A percentile compares a stretch with the other conserved stretches of the same genome.
Evolutionary conservation across 2,888 invertebrate species (phyloP).

Genomic region (Petrophora chlorosata): DNA sequence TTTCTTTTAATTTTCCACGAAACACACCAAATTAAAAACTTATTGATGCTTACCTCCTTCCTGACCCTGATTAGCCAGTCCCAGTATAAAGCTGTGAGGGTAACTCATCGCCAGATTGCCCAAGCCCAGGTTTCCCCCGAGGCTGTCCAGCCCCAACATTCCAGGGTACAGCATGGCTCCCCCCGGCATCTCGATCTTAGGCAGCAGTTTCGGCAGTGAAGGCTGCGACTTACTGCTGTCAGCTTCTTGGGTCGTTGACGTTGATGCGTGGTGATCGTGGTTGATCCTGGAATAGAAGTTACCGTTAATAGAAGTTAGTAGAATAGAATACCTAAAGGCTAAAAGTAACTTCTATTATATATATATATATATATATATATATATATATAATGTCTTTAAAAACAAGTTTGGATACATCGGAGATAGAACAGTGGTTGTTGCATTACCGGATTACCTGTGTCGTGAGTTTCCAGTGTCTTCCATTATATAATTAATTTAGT

Average conservation of each 20-base stretch:
- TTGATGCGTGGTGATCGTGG: conserved; percentile 64
- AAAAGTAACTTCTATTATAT: too few relatives aligned
- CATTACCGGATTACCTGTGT: too few relatives aligned
- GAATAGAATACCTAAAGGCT: neutral
- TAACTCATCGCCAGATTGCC: conserved; percentile 77
- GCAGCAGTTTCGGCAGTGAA: conserved; percentile 63
- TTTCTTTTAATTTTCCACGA: too few relatives aligned
- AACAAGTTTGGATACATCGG: too few relatives aligned
- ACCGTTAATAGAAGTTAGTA: neutral
- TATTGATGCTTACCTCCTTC: conserved; percentile 72
- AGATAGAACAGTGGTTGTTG: too few relatives aligned
- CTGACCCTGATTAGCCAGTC: conserved; percentile 76
- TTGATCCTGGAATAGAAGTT: conserved; percentile 52
- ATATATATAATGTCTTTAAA: too few relatives aligned
- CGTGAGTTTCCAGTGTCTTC: too few relatives aligned
- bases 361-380: too few relatives aligned
- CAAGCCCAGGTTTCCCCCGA: conserved; percentile 68
- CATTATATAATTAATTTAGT: too few relatives aligned
- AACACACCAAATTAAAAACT: neutral
- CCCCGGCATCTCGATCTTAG: conserved; percentile 72
- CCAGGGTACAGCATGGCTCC: conserved; percentile 78
- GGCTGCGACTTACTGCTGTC: conserved; percentile 70
- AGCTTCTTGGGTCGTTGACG: conserved; percentile 67
- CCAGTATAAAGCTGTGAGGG: conserved; percentile 77
- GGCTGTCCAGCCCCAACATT: conserved; percentile 66